Conservation (phyloP, 2,888 invertebrate genomes). For the Seira musarum region DNA sequence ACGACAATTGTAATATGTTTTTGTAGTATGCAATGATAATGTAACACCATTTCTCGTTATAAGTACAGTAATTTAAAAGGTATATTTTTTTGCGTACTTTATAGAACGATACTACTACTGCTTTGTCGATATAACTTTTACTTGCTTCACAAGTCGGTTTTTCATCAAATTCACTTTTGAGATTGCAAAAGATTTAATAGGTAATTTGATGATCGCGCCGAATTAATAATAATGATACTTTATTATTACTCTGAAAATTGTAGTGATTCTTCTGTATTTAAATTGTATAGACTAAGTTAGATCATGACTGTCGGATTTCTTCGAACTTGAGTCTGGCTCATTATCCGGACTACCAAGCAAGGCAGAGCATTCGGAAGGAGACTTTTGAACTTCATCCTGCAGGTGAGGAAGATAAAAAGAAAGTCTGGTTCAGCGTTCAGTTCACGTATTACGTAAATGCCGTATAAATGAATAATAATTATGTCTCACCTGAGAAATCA, state of each 20-base stretch:
- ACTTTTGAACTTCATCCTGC: conserved; percentile 57
- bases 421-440: background rate
- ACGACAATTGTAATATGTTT: background rate
- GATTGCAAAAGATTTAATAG: too few species aligned
- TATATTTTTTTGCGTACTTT: background rate
- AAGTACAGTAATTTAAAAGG: background rate
- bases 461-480: background rate
- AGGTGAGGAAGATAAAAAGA: background rate
- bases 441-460: background rate
- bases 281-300: conserved; percentile 10
- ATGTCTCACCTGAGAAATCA: conserved; percentile 75
- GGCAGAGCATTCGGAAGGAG: conserved; percentile 57
- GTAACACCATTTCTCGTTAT: background rate
- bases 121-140: background rate
- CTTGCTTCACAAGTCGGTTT: background rate
- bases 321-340: conserved; percentile 44
- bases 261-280: background rate
- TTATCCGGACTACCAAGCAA: conserved; percentile 55
- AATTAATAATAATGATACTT: background rate
- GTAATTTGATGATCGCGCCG: background rate
- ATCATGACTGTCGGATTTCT: conserved; percentile 42
- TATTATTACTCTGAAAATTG: background rate
- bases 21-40: background rate
- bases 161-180: too few species aligned
- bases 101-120: background rate